A percentile compares a stretch with the other conserved stretches of the same genome.
Evolutionary conservation across 2,797 vertebrate species (phyloP).

Genomic region (Lutra lutra): DNA sequence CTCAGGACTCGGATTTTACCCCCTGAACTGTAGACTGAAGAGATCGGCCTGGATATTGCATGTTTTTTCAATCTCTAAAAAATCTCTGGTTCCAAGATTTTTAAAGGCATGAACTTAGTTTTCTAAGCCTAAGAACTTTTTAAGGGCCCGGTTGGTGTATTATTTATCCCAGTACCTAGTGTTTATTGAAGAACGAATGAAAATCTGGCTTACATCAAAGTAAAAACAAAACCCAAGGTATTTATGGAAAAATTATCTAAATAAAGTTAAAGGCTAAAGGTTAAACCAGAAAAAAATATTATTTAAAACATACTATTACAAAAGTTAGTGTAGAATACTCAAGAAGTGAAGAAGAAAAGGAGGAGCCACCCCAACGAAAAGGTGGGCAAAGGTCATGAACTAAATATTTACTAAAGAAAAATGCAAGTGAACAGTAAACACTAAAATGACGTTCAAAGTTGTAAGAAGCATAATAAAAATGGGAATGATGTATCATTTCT

Average conservation of each 20-base stretch:
- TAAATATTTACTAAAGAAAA: neutral
- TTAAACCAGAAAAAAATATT: neutral
- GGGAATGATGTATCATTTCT: neutral
- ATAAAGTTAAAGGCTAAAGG: neutral
- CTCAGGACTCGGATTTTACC: neutral
- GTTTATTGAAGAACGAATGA: neutral
- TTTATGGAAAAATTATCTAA: neutral
- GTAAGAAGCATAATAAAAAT: neutral
- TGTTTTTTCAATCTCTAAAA: neutral
- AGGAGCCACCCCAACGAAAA: neutral
- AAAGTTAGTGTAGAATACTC: neutral
- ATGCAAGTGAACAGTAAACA: neutral
- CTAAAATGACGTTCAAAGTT: neutral
- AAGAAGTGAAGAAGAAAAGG: neutral
- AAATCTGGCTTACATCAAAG: neutral
- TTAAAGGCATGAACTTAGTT: conserved; percentile 28
- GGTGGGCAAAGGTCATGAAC: neutral
- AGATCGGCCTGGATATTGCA: neutral
- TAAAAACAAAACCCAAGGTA: neutral
- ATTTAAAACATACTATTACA: neutral
- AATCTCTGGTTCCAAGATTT: neutral
- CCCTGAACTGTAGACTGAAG: neutral
- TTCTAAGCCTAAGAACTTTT: conserved; percentile 30
- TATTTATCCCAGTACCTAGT: neutral
- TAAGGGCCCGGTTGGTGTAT: neutral